These are phyloP conservation scores for Cervus canadensis DNA, from an alignment of 2,113 vertebrate species.

Conservation along the genomic window DNA sequence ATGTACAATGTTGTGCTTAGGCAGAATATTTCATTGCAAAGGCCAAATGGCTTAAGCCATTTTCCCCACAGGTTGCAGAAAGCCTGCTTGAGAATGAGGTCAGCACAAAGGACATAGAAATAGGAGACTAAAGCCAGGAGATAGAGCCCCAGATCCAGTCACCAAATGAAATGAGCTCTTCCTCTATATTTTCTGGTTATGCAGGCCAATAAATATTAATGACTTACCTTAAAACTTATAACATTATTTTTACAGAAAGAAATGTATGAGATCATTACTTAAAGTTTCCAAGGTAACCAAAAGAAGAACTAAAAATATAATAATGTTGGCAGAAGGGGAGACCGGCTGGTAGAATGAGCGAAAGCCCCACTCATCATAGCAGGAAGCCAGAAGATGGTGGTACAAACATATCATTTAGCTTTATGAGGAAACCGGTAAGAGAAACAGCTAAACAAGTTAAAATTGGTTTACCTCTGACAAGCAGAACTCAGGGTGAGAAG, in stretches of 20 bases:
- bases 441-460: neutral
- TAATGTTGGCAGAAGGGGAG: conserved; percentile 42
- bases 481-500: neutral
- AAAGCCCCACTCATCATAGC: neutral
- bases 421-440: neutral
- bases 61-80: neutral
- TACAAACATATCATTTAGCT: neutral
- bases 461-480: neutral
- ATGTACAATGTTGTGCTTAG: neutral
- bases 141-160: no score
- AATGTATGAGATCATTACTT: conserved; percentile 36
- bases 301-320: conserved; percentile 47
- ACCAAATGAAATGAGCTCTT: neutral
- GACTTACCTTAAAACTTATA: neutral
- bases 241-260: conserved; percentile 29
- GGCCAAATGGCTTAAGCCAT: neutral
- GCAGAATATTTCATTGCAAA: neutral
- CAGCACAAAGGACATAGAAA: neutral
- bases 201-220: neutral
- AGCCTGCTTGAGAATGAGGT: neutral
- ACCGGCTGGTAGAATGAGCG: neutral
- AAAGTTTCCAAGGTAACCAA: conserved; percentile 61
- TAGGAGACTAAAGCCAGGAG: neutral
- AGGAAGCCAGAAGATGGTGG: neutral
- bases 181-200: neutral